Evolutionary conservation across 2,113 vertebrate genomes (phyloP), one percentile per base, ranked within the genome.

Genomic region (Furnarius figulus): DNA sequence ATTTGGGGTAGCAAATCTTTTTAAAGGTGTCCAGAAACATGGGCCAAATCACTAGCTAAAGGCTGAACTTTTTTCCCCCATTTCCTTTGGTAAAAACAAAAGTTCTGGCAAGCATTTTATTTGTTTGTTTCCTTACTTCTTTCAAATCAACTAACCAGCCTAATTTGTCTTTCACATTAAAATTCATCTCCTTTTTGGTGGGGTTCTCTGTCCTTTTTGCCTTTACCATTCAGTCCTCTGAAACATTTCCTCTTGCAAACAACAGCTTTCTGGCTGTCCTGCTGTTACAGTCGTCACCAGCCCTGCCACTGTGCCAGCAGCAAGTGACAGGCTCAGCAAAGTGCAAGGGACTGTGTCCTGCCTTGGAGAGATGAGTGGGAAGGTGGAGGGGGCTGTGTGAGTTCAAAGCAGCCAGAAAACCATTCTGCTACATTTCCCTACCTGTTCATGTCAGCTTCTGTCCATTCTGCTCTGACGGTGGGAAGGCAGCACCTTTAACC

Each of bases 1-100:
- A 39, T 42, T 87, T 82, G 33, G 67, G 37, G 66, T 61, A 91
- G 55, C 35, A 70, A 87, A 74, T 73, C 81, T 89, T 68, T 97
- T 93, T 50, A 50, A 85, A 87, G 58, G 30, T 91, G n/a, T 84
- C 93, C 90, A 93, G 73, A 61, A 92, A 39, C 52, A 28, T 50
- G 77, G 92, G 72, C 83, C 83, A 95, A 93, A 84, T 84, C 23
- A 42, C 37, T 40, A 76, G 31, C 28, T 37, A 93, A 65, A 80
- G 53, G 93, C 82, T 25, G 0, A 82, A 58, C 49, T 81, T 44
- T n/a, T 8, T 27, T 2, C 5, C 2, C 13, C 40, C 1, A 0
- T 58, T 91, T 56, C 49, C 33, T 85, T 79, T 65, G 40, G 27
- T 84, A 73, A 73, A 40, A 75, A 70, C n/a, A 42, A 87, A 91